Percentiles rank a stretch among this genome's conserved stretches.
Evolutionary conservation across 2,797 vertebrate genomes (phyloP).

Genomic region (Malacoraja senta): DNA sequence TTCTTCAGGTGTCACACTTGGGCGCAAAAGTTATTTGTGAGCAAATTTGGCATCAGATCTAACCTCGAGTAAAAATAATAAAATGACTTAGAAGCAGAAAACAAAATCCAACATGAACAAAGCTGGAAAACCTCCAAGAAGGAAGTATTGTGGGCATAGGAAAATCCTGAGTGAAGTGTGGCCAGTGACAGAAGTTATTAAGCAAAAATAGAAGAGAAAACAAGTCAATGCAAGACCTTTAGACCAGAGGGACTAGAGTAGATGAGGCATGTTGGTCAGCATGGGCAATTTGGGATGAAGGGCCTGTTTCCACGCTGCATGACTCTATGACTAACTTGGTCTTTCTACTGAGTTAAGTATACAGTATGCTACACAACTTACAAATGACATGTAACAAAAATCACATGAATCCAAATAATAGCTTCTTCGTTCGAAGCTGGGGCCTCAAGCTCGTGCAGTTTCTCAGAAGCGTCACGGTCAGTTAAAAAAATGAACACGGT

Average conservation of each 20-base stretch:
- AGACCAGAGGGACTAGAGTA: background rate
- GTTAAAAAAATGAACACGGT: background rate
- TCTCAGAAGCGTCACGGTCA: background rate
- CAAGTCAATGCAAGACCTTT: background rate
- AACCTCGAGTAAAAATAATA: background rate
- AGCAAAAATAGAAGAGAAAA: background rate
- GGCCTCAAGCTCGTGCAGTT: background rate
- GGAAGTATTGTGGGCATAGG: background rate
- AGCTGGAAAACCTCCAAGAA: background rate
- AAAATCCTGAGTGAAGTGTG: constrained; percentile 4
- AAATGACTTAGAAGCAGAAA: background rate
- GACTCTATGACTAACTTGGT: background rate
- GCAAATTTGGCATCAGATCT: background rate
- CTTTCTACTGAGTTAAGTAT: background rate
- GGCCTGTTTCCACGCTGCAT: no score
- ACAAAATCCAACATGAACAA: background rate
- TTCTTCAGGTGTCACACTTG: background rate
- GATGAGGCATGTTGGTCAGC: no score
- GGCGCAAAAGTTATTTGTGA: background rate
- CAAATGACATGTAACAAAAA: background rate
- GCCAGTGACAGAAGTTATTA: background rate
- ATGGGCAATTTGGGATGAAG: no score
- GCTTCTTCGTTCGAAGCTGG: background rate
- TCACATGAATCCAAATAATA: background rate
- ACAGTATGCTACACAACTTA: background rate